A percentile compares a stretch with the other conserved stretches of the same genome.
phyloP scores from a whole-genome alignment of 2,113 vertebrate genomes.

The Benthochromis sp. region DNA sequence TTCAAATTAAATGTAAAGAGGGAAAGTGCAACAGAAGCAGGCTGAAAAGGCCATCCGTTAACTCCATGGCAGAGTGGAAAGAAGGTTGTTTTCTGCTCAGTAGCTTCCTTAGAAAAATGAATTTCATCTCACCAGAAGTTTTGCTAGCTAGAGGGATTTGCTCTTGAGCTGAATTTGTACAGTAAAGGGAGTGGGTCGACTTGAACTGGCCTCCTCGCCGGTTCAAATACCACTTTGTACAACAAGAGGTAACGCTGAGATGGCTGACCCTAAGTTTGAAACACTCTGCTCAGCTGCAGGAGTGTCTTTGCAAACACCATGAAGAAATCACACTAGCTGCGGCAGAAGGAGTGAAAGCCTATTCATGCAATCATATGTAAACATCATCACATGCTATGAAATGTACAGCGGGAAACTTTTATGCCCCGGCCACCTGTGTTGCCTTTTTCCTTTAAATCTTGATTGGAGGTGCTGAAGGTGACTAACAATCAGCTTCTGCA shows the following conservation, averaged over 20 bases:
- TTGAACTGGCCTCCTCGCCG: neutral
- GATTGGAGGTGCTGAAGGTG: neutral
- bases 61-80: neutral
- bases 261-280: neutral
- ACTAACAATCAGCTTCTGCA: neutral
- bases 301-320: neutral
- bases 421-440: neutral
- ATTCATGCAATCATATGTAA: neutral
- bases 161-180: neutral
- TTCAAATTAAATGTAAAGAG: neutral
- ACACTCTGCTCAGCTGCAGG: neutral
- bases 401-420: neutral
- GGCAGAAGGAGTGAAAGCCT: neutral
- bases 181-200: neutral
- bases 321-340: neutral
- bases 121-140: neutral
- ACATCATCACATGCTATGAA: neutral
- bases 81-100: neutral
- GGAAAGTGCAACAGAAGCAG: neutral
- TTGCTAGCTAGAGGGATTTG: neutral
- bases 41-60: neutral
- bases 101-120: neutral
- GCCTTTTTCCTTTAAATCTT: neutral
- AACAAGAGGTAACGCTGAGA: neutral
- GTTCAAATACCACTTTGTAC: neutral